Percentiles rank a stretch among this genome's conserved stretches.
These are phyloP conservation scores for Oxystoma pomonae DNA, from an alignment of 2,888 invertebrate genomes.

Conservation along the genomic window DNA sequence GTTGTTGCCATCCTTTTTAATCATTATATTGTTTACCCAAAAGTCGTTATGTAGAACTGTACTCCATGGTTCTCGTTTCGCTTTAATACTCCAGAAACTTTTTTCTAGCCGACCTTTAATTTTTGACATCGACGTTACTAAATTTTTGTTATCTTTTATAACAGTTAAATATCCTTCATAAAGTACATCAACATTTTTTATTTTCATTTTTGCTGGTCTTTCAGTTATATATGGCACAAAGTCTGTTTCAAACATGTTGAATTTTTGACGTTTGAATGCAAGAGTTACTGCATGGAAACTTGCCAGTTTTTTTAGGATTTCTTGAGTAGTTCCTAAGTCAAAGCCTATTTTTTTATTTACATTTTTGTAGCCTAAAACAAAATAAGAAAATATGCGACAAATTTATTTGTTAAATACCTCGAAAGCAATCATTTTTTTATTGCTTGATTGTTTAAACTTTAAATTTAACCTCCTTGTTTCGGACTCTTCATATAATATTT, in stretches of 20 bases:
- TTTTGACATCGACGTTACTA: neutral
- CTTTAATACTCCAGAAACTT: neutral
- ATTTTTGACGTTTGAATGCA: constrained; percentile 46
- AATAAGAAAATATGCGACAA: too few relatives aligned
- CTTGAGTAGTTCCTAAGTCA: constrained; percentile 45
- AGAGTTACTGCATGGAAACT: constrained; percentile 52
- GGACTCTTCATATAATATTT: too few relatives aligned
- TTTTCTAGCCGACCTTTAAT: neutral
- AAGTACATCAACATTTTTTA: too few relatives aligned
- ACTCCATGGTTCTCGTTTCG: constrained; percentile 3
- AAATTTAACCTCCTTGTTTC: too few relatives aligned
- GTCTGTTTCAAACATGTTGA: constrained; percentile 18
- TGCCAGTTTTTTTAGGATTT: constrained; percentile 47
- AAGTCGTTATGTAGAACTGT: constrained; percentile 8
- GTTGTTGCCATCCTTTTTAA: neutral
- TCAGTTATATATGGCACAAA: too few relatives aligned
- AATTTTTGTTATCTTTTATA: neutral
- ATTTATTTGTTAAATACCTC: too few relatives aligned
- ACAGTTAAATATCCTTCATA: neutral
- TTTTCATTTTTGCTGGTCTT: too few relatives aligned
- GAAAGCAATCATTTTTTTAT: too few relatives aligned
- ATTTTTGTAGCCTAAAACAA: constrained; percentile 41
- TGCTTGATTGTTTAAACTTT: too few relatives aligned
- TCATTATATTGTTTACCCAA: constrained; percentile 10
- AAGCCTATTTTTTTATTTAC: constrained; percentile 46